Percentiles rank a stretch among this genome's conserved stretches.
phyloP scores from a whole-genome alignment of 64 coral and sea anemone genomes.

The Exaiptasia diaphana region DNA sequence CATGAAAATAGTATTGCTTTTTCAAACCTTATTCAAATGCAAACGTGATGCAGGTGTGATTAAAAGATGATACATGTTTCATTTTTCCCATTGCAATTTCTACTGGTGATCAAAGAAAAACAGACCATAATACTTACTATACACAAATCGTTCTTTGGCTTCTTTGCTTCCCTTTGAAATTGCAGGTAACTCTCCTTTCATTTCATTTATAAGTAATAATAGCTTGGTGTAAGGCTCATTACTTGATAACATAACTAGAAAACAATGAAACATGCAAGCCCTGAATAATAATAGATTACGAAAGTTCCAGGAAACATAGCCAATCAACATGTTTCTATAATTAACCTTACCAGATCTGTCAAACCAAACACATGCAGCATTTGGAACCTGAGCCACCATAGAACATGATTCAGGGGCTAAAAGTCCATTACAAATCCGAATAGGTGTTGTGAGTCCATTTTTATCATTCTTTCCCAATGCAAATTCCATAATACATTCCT shows the following conservation, averaged over 20 bases:
- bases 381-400: constrained; percentile 84
- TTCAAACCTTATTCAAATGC: neutral
- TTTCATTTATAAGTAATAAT: constrained; percentile 70
- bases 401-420: constrained; percentile 25
- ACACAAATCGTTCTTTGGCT: constrained; percentile 69
- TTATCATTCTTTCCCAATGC: neutral
- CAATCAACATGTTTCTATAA: neutral
- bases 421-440: constrained; percentile 7
- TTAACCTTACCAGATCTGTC: constrained; percentile 60
- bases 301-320: neutral
- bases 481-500: constrained; percentile 55
- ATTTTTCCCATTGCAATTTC: too few relatives aligned
- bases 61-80: too few relatives aligned
- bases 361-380: constrained; percentile 92
- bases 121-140: constrained; percentile 74
- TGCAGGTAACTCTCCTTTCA: constrained; percentile 73
- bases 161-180: constrained; percentile 65
- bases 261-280: neutral
- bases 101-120: too few relatives aligned
- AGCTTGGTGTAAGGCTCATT: constrained; percentile 57
- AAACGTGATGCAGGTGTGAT: too few relatives aligned
- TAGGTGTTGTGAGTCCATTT: neutral
- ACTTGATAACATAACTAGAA: constrained; percentile 39
- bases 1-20: neutral
- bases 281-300: neutral